Conservation (phyloP, 2,888 invertebrate genomes). For the Philhelius pedissequus region DNA sequence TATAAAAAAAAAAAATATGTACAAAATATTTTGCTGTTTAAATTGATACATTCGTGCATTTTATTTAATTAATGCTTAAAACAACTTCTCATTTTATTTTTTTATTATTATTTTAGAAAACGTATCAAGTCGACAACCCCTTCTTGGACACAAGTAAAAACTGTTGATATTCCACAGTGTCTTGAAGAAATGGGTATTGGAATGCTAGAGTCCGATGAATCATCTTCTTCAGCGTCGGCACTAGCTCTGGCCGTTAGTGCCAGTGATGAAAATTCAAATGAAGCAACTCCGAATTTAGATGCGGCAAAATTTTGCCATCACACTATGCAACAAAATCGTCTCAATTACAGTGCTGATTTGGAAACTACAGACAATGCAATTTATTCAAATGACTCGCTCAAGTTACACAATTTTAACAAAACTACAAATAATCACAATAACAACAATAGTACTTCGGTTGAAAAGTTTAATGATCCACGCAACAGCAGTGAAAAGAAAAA, state of each 20-base stretch:
- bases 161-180: slow-evolving; percentile 56
- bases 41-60: no score
- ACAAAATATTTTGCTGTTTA: no score
- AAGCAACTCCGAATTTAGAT: slow-evolving; percentile 74
- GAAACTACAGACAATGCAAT: slow-evolving; percentile 70
- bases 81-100: slow-evolving; percentile 33
- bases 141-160: slow-evolving; percentile 71
- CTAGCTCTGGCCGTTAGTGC: slow-evolving; percentile 73
- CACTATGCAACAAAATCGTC: slow-evolving; percentile 68
- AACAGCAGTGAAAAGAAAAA: slow-evolving; percentile 69
- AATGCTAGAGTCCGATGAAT: slow-evolving; percentile 81
- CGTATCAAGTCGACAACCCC: slow-evolving; percentile 72
- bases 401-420: slow-evolving; percentile 34
- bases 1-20: no score
- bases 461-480: slow-evolving; percentile 58
- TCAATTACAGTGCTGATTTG: slow-evolving; percentile 72
- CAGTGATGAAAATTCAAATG: slow-evolving; percentile 77
- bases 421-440: slow-evolving; percentile 3
- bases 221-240: slow-evolving; percentile 75
- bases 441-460: slow-evolving; percentile 50
- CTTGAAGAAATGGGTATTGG: slow-evolving; percentile 82
- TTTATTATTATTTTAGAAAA: slow-evolving; percentile 72
- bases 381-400: slow-evolving; percentile 74
- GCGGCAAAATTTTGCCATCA: slow-evolving; percentile 73
- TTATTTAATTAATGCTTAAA: no score